Evolutionary conservation across 2,797 vertebrate species (phyloP).

Genomic region (Balearica regulorum): DNA sequence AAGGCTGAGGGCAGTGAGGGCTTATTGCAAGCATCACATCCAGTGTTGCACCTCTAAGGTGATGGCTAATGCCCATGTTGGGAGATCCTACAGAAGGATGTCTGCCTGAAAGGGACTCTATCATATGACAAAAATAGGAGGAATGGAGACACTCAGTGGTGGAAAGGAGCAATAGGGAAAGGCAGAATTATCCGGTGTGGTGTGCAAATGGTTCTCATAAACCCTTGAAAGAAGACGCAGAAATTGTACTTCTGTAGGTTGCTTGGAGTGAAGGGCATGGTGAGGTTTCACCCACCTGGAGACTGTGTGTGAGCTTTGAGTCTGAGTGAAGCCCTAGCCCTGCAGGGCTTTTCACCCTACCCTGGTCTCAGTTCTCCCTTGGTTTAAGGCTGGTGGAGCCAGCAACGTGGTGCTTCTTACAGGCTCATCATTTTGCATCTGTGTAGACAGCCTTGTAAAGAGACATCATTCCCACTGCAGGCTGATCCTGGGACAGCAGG

Average conservation of each 20-base stretch:
- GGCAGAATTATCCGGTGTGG: neutral
- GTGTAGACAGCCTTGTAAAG: neutral
- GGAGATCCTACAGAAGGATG: neutral
- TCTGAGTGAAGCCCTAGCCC: neutral
- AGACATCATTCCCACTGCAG: neutral
- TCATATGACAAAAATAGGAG: neutral
- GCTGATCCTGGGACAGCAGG: neutral
- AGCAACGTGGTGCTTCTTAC: neutral
- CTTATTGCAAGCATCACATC: neutral
- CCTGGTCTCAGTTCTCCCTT: neutral
- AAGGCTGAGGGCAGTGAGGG: neutral
- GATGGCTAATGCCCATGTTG: neutral
- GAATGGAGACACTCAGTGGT: neutral
- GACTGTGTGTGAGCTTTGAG: neutral
- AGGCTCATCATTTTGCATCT: neutral
- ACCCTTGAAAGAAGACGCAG: neutral
- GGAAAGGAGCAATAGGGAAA: neutral
- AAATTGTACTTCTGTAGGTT: neutral
- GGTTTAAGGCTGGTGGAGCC: neutral
- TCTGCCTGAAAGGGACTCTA: neutral
- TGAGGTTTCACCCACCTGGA: neutral
- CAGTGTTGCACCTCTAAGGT: neutral
- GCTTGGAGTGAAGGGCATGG: neutral
- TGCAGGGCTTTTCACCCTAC: neutral
- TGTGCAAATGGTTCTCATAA: neutral